Evolutionary conservation across 2,797 vertebrate species (phyloP).

Genomic region (Sciurus vulgaris): DNA sequence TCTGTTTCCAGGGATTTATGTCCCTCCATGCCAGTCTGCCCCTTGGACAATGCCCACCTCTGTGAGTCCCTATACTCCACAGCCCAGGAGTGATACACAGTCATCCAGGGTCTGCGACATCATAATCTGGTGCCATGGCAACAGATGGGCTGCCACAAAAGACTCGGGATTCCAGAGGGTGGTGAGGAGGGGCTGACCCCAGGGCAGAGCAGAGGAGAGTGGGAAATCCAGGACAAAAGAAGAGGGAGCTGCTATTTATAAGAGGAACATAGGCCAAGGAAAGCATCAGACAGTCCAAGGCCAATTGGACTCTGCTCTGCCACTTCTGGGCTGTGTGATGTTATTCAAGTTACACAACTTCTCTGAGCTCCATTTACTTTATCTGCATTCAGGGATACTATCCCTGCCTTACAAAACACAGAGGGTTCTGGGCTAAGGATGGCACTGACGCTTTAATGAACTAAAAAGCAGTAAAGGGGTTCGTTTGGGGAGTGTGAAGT

Average conservation of each 20-base stretch:
- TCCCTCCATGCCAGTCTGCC: conserved; percentile 72
- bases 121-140: conserved; percentile 82
- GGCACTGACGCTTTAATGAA: not conserved
- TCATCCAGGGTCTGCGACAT: conserved; percentile 48
- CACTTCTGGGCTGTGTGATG: conserved; percentile 54
- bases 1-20: conserved; percentile 79
- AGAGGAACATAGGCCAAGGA: not conserved
- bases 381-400: not conserved
- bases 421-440: not conserved
- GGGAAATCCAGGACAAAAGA: conserved; percentile 72
- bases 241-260: conserved; percentile 14
- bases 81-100: conserved; percentile 23
- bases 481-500: not conserved
- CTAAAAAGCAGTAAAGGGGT: not conserved
- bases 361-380: conserved; percentile 52
- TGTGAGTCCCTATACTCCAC: conserved; percentile 52
- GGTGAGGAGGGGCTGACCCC: conserved; percentile 32
- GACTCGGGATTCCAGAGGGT: not conserved
- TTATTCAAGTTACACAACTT: conserved; percentile 38
- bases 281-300: not conserved
- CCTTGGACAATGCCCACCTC: conserved; percentile 78
- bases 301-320: not conserved
- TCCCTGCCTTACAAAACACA: not conserved
- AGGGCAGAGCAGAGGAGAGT: conserved; percentile 40
- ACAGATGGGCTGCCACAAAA: conserved; percentile 83